Evolutionary conservation across 1,140 invertebrate genomes (phyloP), one percentile per base, ranked within the genome.

Genomic region (Meloidogyne hapla): DNA sequence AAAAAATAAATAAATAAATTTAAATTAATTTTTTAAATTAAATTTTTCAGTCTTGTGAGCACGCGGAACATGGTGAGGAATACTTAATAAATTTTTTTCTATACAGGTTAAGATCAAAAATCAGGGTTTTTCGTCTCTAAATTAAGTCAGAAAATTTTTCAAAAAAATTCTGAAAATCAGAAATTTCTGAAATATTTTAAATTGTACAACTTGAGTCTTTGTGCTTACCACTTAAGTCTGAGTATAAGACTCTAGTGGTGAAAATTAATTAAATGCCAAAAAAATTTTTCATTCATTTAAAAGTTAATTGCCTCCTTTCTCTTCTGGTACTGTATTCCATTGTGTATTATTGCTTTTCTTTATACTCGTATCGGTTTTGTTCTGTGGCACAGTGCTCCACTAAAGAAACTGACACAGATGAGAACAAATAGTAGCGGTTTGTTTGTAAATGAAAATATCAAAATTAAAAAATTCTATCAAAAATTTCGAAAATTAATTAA

Each of bases 331-430:
- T 78, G 81, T 26, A 69, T 87, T 71, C 84, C 84, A 63, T 48
- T 85, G 28, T 38, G 63, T 21, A 77, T 65, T 10, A 80, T 85
- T 21, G 83, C 73, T 4, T 83, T 79, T 25, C 77, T 85, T 18
- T 85, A 85, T 70, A 86, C 78, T 13, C 73, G 82, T 42, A 87
- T 85, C 40, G 85, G 84, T 13, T 61, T 87, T n/a, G 80, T 85
- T 3, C 75, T 85, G 5, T 85, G 85, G 83, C 70, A 73, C 9
- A 73, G 70, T 73, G 70, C 70, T 61, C 70, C 70, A 2, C n/a
- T 73, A 21, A 73, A 80, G 45, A 67, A 79, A 72, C 69, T 42
- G 77, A 56, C 42, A 76, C 68, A 78, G 80, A 38, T 79, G 62
- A 23, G 70, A 23, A 73, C 70, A 23, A 62, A 61, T 42, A 73